These are phyloP conservation scores for Diplosoma virens DNA, from an alignment of 23 tunicate genomes.

Conservation along the genomic window DNA sequence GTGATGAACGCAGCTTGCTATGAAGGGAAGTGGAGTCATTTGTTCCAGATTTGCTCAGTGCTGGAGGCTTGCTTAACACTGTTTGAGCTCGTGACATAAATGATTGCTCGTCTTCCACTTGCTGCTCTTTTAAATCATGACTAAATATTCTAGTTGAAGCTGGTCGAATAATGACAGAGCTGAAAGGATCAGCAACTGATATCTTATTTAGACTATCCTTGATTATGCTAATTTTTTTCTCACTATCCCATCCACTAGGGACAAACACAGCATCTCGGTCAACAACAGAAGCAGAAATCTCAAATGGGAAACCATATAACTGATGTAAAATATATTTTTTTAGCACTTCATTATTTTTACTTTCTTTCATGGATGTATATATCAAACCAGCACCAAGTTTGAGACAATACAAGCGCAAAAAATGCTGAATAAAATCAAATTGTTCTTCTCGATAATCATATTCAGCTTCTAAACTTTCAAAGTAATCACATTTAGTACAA, in stretches of 20 bases:
- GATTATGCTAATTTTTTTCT: constrained; percentile 71
- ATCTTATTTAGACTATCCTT: constrained; percentile 65
- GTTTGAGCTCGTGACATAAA: constrained; percentile 61
- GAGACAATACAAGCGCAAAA: constrained; percentile 66
- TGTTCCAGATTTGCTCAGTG: constrained; percentile 14
- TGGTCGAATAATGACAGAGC: constrained; percentile 74
- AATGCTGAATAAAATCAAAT: constrained; percentile 84
- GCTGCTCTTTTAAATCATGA: constrained; percentile 80
- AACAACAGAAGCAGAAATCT: constrained; percentile 61
- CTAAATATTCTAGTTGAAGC: constrained; percentile 37
- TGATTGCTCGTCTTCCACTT: constrained; percentile 93
- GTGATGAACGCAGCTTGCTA: constrained; percentile 2
- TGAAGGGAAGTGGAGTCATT: constrained; percentile 21
- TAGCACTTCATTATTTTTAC: constrained; percentile 73
- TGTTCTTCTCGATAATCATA: constrained; percentile 76
- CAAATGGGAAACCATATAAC: constrained; percentile 68
- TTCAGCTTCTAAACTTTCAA: constrained; percentile 71
- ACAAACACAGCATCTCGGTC: constrained; percentile 92
- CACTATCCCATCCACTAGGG: constrained; percentile 98
- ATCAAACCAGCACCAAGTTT: constrained; percentile 77
- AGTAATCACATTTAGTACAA: constrained; percentile 80
- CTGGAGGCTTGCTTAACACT: constrained; percentile 37
- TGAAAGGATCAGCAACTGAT: constrained; percentile 48
- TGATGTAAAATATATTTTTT: constrained; percentile 75
- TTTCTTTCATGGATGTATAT: constrained; percentile 85